A percentile compares a stretch with the other conserved stretches of the same genome.
Conservation (phyloP, 1,140 invertebrate genomes). For the Oryctes rhinoceros region DNA sequence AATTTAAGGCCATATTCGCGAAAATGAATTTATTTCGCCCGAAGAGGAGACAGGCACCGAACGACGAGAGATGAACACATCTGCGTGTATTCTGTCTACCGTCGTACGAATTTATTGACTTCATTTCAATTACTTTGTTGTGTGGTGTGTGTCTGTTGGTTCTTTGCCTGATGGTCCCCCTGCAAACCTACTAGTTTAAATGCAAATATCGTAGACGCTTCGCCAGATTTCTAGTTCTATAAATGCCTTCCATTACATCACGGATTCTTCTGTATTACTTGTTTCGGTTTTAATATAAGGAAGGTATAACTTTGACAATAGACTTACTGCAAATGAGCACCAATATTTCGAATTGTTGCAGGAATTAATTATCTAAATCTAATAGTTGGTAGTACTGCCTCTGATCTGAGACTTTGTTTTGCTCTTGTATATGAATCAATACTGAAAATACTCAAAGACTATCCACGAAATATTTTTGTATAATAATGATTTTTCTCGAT, state of each 20-base stretch:
- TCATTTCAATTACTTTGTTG: slow-evolving; percentile 25
- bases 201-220: not conserved
- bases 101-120: slow-evolving; percentile 13
- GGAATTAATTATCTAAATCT: too few relatives aligned
- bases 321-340: too few relatives aligned
- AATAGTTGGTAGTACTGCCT: too few relatives aligned
- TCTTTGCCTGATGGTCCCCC: not conserved
- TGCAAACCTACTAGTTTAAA: not conserved
- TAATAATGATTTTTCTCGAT: not conserved
- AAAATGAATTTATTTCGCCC: slow-evolving; percentile 34
- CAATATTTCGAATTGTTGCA: too few relatives aligned
- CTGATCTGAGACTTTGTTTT: too few relatives aligned
- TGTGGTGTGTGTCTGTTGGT: not conserved
- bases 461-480: too few relatives aligned
- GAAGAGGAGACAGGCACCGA: slow-evolving; percentile 1
- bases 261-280: not conserved
- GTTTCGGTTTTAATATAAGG: not conserved
- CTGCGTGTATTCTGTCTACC: not conserved
- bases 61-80: slow-evolving; percentile 28
- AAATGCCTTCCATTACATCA: not conserved
- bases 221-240: not conserved
- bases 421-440: too few relatives aligned
- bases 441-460: too few relatives aligned
- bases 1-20: slow-evolving; percentile 31
- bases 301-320: not conserved